Base-by-base conservation (phyloP, 2,797 vertebrate genomes). In the Chlorospingus semifuscus region DNA sequence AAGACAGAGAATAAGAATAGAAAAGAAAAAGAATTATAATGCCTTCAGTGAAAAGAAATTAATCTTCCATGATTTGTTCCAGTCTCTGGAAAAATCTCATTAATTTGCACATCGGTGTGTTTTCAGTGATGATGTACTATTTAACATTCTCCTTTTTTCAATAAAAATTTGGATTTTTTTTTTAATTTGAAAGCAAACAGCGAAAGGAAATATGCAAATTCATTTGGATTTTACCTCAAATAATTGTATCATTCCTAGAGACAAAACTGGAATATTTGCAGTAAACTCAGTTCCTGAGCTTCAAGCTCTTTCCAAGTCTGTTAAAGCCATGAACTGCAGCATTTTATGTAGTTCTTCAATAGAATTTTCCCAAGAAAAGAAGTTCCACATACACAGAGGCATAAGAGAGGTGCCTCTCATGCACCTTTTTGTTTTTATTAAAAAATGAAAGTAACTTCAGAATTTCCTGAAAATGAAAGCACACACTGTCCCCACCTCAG, bases 81-180 rank as follows among this genome's bases (percentile, higher is more conserved):
- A 86, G 47, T 72, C 39, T 79, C 41, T 50, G 9, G 15, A 61
- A 87, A 91, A 86, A 83, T 72, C 32, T 89, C 21, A 83, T 83
- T 85, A 59, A 94, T 89, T 68, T 56, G 34, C 23, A n/a, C 17
- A 65, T 68, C n/a, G 36, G 18, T 77, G 15, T 82, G 11, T 68
- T 94, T 95, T 87, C 91, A 86, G 42, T 83, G 59, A 70, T 78
- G 55, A 89, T 60, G 20, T 42, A 56, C 29, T 70, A 64, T 71
- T 92, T 90, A 76, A 55, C 42, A 24, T 78, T 89, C 41, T 59
- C 18, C 65, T 94, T 83, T 4, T 19, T 76, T 92, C 61, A 41
- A 44, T 0, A 86, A 39, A 94, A 55, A 64, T 79, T 36, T 75
- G 57, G 8, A 44, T 36, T 36, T 49, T 56, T 71, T 72, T 74